These are phyloP conservation scores for Coturnix japonica DNA, from an alignment of 2,113 vertebrate species.

Conservation along the genomic window DNA sequence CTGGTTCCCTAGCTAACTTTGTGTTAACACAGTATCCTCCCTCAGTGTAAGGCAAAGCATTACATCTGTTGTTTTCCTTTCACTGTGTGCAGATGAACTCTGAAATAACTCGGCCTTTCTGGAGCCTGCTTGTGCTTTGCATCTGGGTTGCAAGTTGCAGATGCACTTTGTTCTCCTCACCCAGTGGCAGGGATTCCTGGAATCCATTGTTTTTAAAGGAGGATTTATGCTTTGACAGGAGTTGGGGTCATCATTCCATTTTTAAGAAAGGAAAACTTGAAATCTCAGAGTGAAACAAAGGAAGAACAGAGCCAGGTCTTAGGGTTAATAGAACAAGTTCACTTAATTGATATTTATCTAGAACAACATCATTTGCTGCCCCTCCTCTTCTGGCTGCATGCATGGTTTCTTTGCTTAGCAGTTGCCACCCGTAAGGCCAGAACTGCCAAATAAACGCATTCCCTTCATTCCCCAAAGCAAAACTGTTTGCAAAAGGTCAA, in stretches of 20 bases:
- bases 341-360: conserved; percentile 32
- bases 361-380: not conserved
- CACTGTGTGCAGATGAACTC: not conserved
- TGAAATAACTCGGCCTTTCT: not conserved
- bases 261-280: not conserved
- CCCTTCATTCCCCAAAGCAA: not conserved
- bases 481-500: conserved; percentile 29
- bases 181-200: not conserved
- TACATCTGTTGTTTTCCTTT: not conserved
- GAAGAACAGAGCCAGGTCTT: not conserved
- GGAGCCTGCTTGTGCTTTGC: not conserved
- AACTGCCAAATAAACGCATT: conserved; percentile 21
- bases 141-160: not conserved
- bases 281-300: not conserved
- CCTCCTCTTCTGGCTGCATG: not conserved
- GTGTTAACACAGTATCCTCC: not conserved
- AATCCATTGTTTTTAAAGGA: not conserved
- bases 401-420: conserved; percentile 23
- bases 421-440: not conserved
- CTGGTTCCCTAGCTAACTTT: not conserved
- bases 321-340: conserved; percentile 6
- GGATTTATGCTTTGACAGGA: not conserved
- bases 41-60: not conserved
- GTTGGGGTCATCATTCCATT: not conserved
- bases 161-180: not conserved